phyloP scores from a whole-genome alignment of 2,797 vertebrate genomes.

The Florisuga fusca region DNA sequence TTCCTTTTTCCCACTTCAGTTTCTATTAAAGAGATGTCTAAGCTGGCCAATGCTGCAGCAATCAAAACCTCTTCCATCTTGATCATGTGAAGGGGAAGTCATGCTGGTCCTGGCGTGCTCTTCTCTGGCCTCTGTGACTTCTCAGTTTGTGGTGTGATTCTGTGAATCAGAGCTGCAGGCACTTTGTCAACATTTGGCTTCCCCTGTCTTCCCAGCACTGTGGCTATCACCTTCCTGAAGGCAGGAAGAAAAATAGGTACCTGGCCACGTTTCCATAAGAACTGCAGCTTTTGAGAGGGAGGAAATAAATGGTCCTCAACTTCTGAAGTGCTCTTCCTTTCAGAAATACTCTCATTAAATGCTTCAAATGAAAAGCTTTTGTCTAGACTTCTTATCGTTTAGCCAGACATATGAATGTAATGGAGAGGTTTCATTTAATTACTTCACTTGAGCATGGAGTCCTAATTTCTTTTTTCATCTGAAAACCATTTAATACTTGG shows the following conservation, averaged over 20 bases:
- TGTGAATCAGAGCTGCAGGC: rapidly evolving
- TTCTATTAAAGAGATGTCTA: not conserved
- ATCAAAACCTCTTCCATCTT: not conserved
- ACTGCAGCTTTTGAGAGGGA: not conserved
- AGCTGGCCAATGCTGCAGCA: rapidly evolving
- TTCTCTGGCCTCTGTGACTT: not conserved
- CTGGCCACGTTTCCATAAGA: not conserved
- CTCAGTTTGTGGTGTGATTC: not conserved
- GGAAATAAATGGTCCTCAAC: not conserved
- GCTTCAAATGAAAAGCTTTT: not conserved
- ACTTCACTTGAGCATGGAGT: not conserved
- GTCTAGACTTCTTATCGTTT: not conserved
- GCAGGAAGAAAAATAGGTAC: not conserved
- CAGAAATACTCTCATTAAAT: not conserved
- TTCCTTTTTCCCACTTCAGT: not conserved
- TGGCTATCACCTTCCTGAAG: not conserved
- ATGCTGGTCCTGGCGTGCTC: not conserved
- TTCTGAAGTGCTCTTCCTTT: not conserved
- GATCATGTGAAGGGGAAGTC: not conserved
- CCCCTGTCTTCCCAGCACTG: not conserved
- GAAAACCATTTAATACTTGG: not conserved
- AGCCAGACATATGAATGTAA: not conserved
- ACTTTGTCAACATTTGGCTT: rapidly evolving
- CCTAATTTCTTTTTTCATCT: slow-evolving; percentile 1
- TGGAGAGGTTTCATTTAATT: not conserved